Evolutionary conservation across 2,113 vertebrate genomes (phyloP), one percentile per base, ranked within the genome.

Genomic region (Gasterosteus nipponicus): DNA sequence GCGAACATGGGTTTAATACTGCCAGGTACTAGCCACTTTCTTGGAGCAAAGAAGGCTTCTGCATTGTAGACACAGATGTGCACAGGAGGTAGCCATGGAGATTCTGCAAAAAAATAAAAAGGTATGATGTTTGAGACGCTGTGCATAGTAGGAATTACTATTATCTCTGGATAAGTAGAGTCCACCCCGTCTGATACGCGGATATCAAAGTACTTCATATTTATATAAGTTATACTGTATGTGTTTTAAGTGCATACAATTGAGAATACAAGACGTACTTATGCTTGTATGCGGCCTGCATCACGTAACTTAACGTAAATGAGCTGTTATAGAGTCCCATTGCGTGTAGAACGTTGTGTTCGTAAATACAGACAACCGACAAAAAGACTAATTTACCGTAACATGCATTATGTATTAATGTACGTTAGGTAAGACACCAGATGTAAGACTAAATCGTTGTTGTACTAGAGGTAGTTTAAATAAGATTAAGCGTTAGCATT

Each of bases 11-110:
- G 67, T 38, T 12, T 63, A 44, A 42, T 57, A 49, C 62, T 82
- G 70, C 56, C 70, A 62, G 22, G 71, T 67, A 54, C 65, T 7
- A 10, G 59, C 29, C 54, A 75, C 42, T 1, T 70, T 82, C 62
- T 74, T 90, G 8, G 81, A 63, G 44, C 29, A 53, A 53, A 93
- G 61, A 63, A 86, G 58, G 66, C 67, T 12, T 69, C 71, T 73
- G 77, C 86, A 86, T 76, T 78, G 89, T 53, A 83, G 81, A 83
- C 90, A 92, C 35, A 92, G 53, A 63, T 81, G 79, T 60, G 82
- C 81, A 64, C 61, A 82, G 26, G 63, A 47, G 10, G 74, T 83
- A 35, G 89, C 80, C 92, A 93, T 94, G 49, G 10, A 0, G 7
- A 81, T 60, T 68, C 88, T 89, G 84, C 18, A 72, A 67, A 7